Percentiles rank a stretch among this genome's conserved stretches.
Conservation (phyloP, 2,888 invertebrate genomes). For the Slavum lentiscoides region DNA sequence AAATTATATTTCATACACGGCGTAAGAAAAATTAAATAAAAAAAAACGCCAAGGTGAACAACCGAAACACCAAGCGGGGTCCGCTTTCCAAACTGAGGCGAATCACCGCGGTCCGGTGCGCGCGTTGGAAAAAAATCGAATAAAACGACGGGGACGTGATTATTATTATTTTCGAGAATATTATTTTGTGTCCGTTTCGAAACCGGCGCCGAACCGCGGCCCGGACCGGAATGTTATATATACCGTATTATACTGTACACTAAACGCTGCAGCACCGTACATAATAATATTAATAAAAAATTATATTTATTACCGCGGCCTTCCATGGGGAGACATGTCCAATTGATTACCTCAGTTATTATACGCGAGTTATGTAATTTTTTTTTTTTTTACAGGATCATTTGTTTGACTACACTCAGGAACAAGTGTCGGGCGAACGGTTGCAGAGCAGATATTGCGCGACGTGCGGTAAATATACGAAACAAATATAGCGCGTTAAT, state of each 20-base stretch:
- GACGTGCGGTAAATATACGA: constrained; percentile 35
- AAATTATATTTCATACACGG: no score
- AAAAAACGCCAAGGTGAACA: no score
- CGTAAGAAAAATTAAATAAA: no score
- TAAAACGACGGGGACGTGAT: no score
- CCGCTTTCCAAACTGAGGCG: constrained; percentile 20
- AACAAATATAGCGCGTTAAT: no score
- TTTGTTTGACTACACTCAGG: constrained; percentile 17
- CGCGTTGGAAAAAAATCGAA: background rate
- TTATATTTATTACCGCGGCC: background rate
- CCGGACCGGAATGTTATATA: no score
- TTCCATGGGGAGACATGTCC: background rate
- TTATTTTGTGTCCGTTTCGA: no score
- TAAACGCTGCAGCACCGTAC: background rate
- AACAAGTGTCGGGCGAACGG: background rate
- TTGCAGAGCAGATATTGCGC: constrained; percentile 20
- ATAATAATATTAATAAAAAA: no score
- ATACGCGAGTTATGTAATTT: background rate
- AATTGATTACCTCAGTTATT: background rate
- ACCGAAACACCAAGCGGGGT: background rate
- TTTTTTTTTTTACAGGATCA: constrained; percentile 27
- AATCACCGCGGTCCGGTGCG: background rate
- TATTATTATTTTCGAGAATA: no score
- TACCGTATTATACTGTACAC: no score
- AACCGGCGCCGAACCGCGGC: background rate